Base-by-base conservation (phyloP, 2,797 vertebrate genomes). In the Gephyroberyx darwinii region DNA sequence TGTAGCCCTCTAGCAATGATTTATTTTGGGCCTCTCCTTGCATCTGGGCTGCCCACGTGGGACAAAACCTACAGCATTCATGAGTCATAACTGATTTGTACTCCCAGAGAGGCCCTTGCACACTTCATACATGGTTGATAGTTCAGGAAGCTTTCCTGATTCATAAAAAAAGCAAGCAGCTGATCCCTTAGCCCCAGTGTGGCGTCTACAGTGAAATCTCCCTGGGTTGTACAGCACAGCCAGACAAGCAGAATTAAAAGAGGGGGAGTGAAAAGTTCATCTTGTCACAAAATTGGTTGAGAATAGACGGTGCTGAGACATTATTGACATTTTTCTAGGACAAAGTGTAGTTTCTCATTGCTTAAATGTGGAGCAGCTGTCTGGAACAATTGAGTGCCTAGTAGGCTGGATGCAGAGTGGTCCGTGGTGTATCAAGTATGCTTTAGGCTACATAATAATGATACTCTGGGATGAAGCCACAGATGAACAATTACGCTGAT, bases 71-170 rank as follows among this genome's bases (percentile, higher is more conserved):
- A 78, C 75, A 80, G 65, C 76, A 10, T 74, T 85, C 83, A 84
- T 89, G 88, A 90, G 85, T 92, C 86, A 92, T 71, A 84, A 82
- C 79, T 81, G 81, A 91, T 91, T 86, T 88, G 85, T 86, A 69
- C 83, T 85, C 67, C 73, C 77, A 81, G 83, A 82, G 78, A 77
- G 73, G 82, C 75, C 78, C 75, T 69, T 85, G 82, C 66, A 64
- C 81, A 80, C 81, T 86, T 86, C 80, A 83, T 66, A 83, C 69
- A 71, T 70, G 76, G 59, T 31, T 69, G 61, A 80, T 58, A 66
- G 75, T 89, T 89, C 71, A 84, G 58, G 86, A 84, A 83, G 54
- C 72, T 82, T 76, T 72, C 60, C 43, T 16, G 66, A 71, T 82
- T 81, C 80, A 86, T 86, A 86, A 80, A 60, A 56, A 80, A 67